Percentiles rank a stretch among this genome's conserved stretches.
Evolutionary conservation across 2,797 vertebrate species (phyloP).

Genomic region (Coregonus sp.): DNA sequence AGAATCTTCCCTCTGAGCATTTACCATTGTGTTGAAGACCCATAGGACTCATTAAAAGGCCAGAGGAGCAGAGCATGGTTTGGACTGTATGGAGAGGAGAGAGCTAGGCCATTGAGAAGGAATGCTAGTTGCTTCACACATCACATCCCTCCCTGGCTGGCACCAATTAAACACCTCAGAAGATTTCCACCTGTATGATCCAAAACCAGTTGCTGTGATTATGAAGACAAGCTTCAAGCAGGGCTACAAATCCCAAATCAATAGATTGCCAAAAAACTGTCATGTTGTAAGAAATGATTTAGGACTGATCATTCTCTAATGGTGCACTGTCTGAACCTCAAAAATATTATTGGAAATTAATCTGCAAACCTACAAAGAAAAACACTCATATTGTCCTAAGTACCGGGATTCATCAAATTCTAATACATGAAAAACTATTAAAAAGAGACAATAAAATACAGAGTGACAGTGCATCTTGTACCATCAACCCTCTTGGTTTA

Average conservation of each 20-base stretch:
- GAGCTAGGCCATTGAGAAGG: conserved; percentile 52
- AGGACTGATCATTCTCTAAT: too few relatives aligned
- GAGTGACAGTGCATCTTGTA: background rate
- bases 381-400: too few relatives aligned
- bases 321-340: too few relatives aligned
- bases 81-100: conserved; percentile 47
- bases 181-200: too few relatives aligned
- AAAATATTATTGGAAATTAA: too few relatives aligned
- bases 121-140: conserved; percentile 31
- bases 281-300: background rate
- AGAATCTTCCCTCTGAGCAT: conserved; percentile 49
- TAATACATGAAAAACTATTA: too few relatives aligned
- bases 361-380: too few relatives aligned
- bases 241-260: background rate
- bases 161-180: conserved; percentile 61
- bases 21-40: conserved; percentile 57
- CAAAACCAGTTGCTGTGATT: too few relatives aligned
- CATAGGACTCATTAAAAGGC: conserved; percentile 70
- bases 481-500: background rate
- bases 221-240: background rate
- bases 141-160: conserved; percentile 52
- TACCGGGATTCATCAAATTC: too few relatives aligned
- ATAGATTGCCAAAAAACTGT: background rate
- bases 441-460: background rate
- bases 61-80: conserved; percentile 55